Evolutionary conservation across 2,113 vertebrate genomes (phyloP).

Genomic region (Catagonus wagneri): DNA sequence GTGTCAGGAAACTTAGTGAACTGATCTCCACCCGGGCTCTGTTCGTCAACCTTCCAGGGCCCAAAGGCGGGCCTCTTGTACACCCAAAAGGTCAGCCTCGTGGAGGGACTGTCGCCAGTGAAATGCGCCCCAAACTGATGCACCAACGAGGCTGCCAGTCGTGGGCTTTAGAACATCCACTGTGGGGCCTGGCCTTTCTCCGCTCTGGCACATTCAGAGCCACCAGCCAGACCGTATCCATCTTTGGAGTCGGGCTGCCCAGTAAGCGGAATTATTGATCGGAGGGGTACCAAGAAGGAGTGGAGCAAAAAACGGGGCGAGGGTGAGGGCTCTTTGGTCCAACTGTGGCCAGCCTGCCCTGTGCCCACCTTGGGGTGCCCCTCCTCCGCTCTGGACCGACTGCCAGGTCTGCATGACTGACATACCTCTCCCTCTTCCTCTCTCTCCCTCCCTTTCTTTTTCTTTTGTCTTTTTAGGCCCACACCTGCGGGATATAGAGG

Average conservation of each 20-base stretch:
- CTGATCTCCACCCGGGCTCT: neutral
- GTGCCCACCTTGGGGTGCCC: neutral
- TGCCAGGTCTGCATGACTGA: rapidly evolving
- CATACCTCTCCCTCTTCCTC: too few species aligned
- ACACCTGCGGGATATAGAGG: too few species aligned
- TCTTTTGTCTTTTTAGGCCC: too few species aligned
- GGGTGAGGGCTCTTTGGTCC: neutral
- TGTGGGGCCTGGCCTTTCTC: neutral
- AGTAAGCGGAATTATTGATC: neutral
- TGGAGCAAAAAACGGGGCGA: neutral
- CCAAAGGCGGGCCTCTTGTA: neutral
- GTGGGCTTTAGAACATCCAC: neutral
- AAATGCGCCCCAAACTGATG: neutral
- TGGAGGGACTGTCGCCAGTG: neutral
- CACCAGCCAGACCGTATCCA: neutral
- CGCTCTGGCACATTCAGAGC: neutral
- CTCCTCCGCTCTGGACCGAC: neutral
- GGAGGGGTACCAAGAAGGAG: neutral
- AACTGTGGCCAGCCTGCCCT: rapidly evolving
- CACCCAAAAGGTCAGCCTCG: neutral
- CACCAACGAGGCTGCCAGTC: rapidly evolving
- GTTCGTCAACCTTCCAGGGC: neutral
- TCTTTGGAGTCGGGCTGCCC: neutral
- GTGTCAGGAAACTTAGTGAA: neutral
- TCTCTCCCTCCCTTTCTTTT: too few species aligned